Percentiles rank a stretch among this genome's conserved stretches.
Conservation (phyloP, 2,888 invertebrate genomes). For the Phengaris arion region DNA sequence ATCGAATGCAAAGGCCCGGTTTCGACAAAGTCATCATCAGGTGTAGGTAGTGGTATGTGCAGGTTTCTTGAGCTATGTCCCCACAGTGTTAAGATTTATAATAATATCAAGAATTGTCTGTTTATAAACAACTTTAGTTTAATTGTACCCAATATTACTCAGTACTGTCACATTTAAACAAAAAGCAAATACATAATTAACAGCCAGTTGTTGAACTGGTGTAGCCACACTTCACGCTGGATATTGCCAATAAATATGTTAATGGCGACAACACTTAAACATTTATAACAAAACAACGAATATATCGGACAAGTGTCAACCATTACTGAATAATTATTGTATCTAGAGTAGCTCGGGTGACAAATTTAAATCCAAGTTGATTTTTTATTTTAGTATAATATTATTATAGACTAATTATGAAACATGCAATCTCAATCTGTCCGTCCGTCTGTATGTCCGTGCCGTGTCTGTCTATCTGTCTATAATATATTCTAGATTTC, state of each 20-base stretch:
- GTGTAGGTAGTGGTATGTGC: too few species aligned
- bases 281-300: slow-evolving; percentile 17
- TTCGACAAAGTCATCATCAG: too few species aligned
- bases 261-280: slow-evolving; percentile 19
- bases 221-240: not conserved
- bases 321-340: slow-evolving; percentile 1
- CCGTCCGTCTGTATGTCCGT: too few species aligned
- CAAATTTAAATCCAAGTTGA: slow-evolving; percentile 48
- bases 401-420: too few species aligned
- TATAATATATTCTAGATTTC: too few species aligned
- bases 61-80: too few species aligned
- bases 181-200: slow-evolving; percentile 7
- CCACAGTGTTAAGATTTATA: too few species aligned
- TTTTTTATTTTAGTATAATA: not conserved
- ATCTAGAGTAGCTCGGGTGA: not conserved
- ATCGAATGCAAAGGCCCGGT: too few species aligned
- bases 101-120: too few species aligned
- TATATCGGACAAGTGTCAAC: not conserved
- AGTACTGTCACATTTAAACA: slow-evolving; percentile 7
- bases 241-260: slow-evolving; percentile 21
- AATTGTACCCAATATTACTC: not conserved
- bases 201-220: not conserved
- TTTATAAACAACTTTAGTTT: too few species aligned
- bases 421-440: too few species aligned
- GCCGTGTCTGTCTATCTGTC: too few species aligned